Conservation (phyloP, 2,888 invertebrate species). For the Orthosia gothica region DNA sequence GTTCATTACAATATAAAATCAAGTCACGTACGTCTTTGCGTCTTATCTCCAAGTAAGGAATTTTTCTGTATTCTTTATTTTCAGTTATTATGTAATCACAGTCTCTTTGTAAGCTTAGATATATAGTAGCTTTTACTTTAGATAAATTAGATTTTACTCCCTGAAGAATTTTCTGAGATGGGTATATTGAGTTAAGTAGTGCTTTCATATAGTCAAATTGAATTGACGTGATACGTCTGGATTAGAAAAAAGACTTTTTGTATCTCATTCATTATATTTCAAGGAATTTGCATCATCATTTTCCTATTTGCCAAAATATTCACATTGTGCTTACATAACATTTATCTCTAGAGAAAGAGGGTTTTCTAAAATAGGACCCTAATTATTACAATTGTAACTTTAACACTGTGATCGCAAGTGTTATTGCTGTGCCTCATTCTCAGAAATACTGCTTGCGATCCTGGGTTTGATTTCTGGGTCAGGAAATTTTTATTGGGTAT, state of each 20-base stretch:
- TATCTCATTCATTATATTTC: not conserved
- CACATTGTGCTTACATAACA: not conserved
- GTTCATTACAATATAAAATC: slow-evolving; percentile 29
- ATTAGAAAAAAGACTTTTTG: not conserved
- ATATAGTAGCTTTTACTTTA: slow-evolving; percentile 7
- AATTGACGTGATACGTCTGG: slow-evolving; percentile 1
- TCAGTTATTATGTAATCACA: slow-evolving; percentile 9
- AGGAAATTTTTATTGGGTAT: too few relatives aligned
- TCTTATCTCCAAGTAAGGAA: not conserved
- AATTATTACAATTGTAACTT: not conserved
- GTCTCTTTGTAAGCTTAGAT: slow-evolving; percentile 17
- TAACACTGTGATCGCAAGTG: too few relatives aligned
- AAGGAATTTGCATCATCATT: too few relatives aligned
- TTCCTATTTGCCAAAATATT: not conserved
- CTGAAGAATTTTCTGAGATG: not conserved
- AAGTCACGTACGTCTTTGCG: slow-evolving; percentile 10
- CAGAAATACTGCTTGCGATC: too few relatives aligned
- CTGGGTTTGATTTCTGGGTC: too few relatives aligned
- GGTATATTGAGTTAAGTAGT: not conserved
- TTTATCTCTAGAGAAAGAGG: not conserved
- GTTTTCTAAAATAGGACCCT: not conserved
- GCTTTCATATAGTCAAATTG: not conserved
- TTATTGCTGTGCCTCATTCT: too few relatives aligned
- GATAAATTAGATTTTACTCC: slow-evolving; percentile 3
- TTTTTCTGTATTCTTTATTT: slow-evolving; percentile 1